Evolutionary conservation across 1,140 invertebrate species (phyloP).

Genomic region (Drosophila baimaii): DNA sequence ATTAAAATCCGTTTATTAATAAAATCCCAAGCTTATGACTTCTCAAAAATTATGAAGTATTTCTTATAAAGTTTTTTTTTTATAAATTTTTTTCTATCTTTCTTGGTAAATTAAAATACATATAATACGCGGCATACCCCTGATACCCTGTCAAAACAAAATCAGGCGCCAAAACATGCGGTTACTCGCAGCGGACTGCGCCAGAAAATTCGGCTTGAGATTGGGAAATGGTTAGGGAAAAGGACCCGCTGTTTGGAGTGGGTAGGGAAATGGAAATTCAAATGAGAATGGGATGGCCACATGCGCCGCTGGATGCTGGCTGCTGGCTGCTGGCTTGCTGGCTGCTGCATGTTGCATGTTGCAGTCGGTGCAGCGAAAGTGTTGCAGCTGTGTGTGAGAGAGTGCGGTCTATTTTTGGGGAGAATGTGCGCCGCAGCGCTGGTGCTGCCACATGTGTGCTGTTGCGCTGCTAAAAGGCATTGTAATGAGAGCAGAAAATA

Average conservation of each 20-base stretch:
- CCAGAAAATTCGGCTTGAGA: slow-evolving; percentile 33
- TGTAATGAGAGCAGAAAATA: slow-evolving; percentile 76
- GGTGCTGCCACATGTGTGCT: slow-evolving; percentile 71
- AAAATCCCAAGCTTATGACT: too few relatives aligned
- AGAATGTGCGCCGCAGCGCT: slow-evolving; percentile 24
- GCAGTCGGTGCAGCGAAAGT: slow-evolving; percentile 63
- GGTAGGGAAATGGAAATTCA: neutral
- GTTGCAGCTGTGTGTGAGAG: slow-evolving; percentile 54
- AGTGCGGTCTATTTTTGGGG: slow-evolving; percentile 40
- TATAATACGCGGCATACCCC: neutral
- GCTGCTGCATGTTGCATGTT: slow-evolving; percentile 30
- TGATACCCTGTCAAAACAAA: slow-evolving; percentile 23
- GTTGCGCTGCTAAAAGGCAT: slow-evolving; percentile 65
- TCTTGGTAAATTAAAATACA: neutral
- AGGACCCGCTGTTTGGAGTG: slow-evolving; percentile 8
- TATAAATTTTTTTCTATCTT: neutral
- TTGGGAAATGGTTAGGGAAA: slow-evolving; percentile 24
- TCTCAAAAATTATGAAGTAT: too few relatives aligned
- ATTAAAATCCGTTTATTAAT: too few relatives aligned
- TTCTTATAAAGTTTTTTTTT: neutral
- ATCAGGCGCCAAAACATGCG: slow-evolving; percentile 45
- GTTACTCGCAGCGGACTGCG: slow-evolving; percentile 16
- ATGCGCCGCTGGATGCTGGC: slow-evolving; percentile 32
- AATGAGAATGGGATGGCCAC: slow-evolving; percentile 30
- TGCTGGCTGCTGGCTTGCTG: neutral